Conservation (phyloP, 2,888 invertebrate genomes). For the Hydrotaea diabolus region DNA sequence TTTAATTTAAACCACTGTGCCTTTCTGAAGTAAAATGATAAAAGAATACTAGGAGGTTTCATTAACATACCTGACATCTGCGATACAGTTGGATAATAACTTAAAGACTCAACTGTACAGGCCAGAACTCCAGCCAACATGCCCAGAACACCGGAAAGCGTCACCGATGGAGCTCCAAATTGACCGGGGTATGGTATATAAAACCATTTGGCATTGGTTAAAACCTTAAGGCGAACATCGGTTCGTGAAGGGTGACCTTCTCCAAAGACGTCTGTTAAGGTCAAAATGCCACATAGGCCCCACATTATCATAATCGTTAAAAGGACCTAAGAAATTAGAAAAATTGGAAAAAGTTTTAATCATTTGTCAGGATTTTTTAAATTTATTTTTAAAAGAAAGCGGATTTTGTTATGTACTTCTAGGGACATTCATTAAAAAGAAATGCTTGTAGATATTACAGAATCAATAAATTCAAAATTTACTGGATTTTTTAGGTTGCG, state of each 20-base stretch:
- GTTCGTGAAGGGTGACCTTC: slow-evolving; percentile 87
- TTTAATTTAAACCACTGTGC: too few relatives aligned
- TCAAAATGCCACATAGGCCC: slow-evolving; percentile 87
- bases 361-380: too few relatives aligned
- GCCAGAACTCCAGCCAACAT: slow-evolving; percentile 90
- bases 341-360: too few relatives aligned
- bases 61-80: slow-evolving; percentile 85
- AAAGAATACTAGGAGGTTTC: too few relatives aligned
- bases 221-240: slow-evolving; percentile 86
- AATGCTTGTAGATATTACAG: too few relatives aligned
- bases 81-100: slow-evolving; percentile 95
- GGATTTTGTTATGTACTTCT: too few relatives aligned
- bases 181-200: slow-evolving; percentile 91
- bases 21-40: too few relatives aligned
- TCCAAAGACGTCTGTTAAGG: slow-evolving; percentile 84
- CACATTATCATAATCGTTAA: slow-evolving; percentile 89
- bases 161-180: slow-evolving; percentile 89
- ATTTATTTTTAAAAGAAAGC: too few relatives aligned
- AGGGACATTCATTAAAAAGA: too few relatives aligned
- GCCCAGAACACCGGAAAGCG: slow-evolving; percentile 86
- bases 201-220: slow-evolving; percentile 90
- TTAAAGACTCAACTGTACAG: slow-evolving; percentile 91
- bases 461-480: too few relatives aligned
- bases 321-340: slow-evolving; percentile 83
- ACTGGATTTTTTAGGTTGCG: too few relatives aligned